phyloP scores from a whole-genome alignment of 2,797 vertebrate genomes.

The Eurystomus glaucurus region DNA sequence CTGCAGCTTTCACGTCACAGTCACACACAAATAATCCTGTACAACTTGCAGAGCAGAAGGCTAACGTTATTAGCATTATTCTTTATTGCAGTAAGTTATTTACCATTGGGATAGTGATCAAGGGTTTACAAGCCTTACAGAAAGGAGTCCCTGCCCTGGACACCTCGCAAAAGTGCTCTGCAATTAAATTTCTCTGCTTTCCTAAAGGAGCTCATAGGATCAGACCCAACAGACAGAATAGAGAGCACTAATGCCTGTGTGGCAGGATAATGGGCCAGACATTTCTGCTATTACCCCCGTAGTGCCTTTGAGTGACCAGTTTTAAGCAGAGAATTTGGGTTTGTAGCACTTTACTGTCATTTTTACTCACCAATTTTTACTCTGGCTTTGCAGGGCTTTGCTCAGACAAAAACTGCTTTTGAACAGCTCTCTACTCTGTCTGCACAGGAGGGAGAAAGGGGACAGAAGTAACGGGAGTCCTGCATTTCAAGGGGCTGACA shows the following conservation, averaged over 20 bases:
- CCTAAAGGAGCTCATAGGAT: neutral
- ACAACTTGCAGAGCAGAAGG: neutral
- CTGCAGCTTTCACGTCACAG: constrained; percentile 41
- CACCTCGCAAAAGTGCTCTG: neutral
- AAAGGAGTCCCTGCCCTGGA: neutral
- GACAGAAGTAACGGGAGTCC: neutral
- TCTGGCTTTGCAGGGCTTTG: neutral
- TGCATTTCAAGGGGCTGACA: neutral
- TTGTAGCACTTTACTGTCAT: neutral
- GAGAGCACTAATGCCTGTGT: neutral
- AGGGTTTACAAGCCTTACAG: neutral
- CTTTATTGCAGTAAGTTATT: neutral
- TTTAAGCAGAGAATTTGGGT: neutral
- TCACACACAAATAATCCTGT: neutral
- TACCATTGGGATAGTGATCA: neutral
- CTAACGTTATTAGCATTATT: neutral
- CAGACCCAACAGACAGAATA: neutral
- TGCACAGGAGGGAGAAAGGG: neutral
- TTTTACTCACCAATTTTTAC: neutral
- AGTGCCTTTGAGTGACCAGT: neutral
- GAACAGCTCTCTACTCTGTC: neutral
- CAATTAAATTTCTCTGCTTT: neutral
- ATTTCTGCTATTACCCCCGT: neutral
- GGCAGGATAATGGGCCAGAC: neutral
- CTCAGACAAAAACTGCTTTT: neutral